Evolutionary conservation across 1,140 invertebrate genomes (phyloP).

Genomic region (Solenopsis fugax): DNA sequence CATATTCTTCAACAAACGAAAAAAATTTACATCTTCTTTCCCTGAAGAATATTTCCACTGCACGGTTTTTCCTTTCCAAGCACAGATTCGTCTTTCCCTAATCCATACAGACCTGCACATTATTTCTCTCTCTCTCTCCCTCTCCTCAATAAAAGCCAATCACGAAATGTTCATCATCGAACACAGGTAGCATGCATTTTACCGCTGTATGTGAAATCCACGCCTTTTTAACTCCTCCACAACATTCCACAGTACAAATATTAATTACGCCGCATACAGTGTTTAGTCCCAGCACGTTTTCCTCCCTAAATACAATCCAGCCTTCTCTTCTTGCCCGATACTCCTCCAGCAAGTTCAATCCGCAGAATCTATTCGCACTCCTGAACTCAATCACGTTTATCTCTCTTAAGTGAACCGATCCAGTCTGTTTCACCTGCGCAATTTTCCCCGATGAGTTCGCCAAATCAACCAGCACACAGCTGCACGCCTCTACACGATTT

Average conservation of each 20-base stretch:
- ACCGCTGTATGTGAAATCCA: neutral
- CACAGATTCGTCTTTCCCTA: neutral
- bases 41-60: neutral
- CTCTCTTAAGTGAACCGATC: neutral
- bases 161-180: slow-evolving; percentile 8
- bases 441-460: neutral
- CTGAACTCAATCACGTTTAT: neutral
- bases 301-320: neutral
- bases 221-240: neutral
- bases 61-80: no score
- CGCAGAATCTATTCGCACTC: neutral
- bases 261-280: neutral
- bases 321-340: neutral
- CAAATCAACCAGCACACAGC: neutral
- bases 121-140: neutral
- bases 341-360: neutral
- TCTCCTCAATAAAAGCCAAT: neutral
- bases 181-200: neutral
- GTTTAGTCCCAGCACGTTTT: neutral
- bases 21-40: neutral
- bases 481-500: neutral
- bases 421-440: neutral
- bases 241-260: neutral
- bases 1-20: neutral
- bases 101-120: neutral